Evolutionary conservation across 2,888 invertebrate genomes (phyloP), one percentile per base, ranked within the genome.

Genomic region (Cerastis leucographa): DNA sequence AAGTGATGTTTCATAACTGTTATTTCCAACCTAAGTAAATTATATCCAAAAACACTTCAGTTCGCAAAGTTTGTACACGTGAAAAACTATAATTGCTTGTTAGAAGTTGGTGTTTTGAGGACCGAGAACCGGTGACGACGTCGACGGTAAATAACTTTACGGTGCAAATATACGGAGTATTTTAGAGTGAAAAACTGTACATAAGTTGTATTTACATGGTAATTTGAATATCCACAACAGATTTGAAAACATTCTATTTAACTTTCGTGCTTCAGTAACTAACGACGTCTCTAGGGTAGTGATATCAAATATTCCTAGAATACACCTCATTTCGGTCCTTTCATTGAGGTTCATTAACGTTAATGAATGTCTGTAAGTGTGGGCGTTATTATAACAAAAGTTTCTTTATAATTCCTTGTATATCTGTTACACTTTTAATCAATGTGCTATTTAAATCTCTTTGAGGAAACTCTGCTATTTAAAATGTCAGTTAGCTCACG

Each of bases 1-100:
- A 54, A 65, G 25, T 22, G 17, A 22, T 35, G 25, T 76, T 49
- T 49, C 3, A 11, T 17, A 25, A 14, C 14, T 59, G 25, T 44
- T n/a, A 14, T 42, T n/a, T 19, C 19, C 35, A n/a, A 56, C 44
- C 14, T 22, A 46, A 44, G 29, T 42, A 51, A 62, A 56, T n/a
- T 42, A 8, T 19, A 17, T 8, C 12, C 46, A 25, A 70, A 75
- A 64, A 65, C 46, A 74, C 67, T 54, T 51, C 29, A 66, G 42
- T 76, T 81, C 49, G 22, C 46, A 54, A 29, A 81, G 69, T 49
- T 72, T 54, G 56, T 54, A n/a, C 69, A 71, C 46, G 65, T 59
- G 61, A 72, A 61, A 69, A 71, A 76, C 71, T 81, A 68, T 76
- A 81, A 76, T 81, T 81, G 71, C 71, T 61, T 44, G 76, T 81